Conservation (phyloP, 2,797 vertebrate genomes). For the Coreius guichenoti region DNA sequence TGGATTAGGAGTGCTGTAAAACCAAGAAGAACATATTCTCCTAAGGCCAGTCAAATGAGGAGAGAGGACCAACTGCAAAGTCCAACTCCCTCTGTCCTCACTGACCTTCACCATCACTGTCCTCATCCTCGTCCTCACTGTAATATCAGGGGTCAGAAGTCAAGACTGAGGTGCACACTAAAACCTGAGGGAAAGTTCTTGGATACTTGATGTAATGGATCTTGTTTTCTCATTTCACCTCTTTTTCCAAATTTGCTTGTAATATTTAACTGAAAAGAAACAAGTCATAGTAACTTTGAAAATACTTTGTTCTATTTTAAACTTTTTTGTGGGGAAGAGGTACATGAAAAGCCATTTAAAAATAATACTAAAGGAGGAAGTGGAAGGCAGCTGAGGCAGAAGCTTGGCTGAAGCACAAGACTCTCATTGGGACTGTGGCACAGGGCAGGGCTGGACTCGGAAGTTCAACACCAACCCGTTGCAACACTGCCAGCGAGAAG, state of each 20-base stretch:
- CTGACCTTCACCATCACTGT: not conserved
- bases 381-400: constrained; percentile 23
- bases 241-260: not conserved
- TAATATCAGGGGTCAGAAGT: not conserved
- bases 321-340: not conserved
- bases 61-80: constrained; percentile 61
- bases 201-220: not conserved
- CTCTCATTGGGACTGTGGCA: constrained; percentile 20
- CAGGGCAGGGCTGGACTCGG: not conserved
- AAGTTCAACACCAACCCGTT: not conserved
- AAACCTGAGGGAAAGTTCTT: constrained; percentile 1
- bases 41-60: constrained; percentile 68
- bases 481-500: not conserved
- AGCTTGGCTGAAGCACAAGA: constrained; percentile 15
- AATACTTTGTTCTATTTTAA: not conserved
- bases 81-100: constrained; percentile 12
- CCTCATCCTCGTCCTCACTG: not conserved
- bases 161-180: not conserved
- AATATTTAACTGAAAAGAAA: not conserved
- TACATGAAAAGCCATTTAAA: not conserved
- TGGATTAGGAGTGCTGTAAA: constrained; percentile 68
- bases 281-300: not conserved
- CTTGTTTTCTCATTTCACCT: not conserved
- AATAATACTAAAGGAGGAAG: constrained; percentile 19
- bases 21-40: constrained; percentile 65